Evolutionary conservation across 2,888 invertebrate genomes (phyloP).

Genomic region (Himalopsyche japonica): DNA sequence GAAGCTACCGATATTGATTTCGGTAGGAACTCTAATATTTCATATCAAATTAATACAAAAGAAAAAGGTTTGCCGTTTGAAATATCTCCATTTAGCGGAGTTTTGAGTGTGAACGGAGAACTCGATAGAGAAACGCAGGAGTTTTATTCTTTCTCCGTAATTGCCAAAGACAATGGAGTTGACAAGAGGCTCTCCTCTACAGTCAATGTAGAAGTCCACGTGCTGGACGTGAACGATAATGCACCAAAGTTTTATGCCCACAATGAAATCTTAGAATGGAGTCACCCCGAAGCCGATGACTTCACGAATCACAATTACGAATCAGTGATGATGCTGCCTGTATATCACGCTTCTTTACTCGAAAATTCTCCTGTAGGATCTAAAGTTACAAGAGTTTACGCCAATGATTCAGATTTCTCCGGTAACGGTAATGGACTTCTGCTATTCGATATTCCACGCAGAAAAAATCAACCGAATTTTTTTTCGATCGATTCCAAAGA

Average conservation of each 20-base stretch:
- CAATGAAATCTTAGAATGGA: constrained; percentile 61
- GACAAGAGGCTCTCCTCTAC: constrained; percentile 67
- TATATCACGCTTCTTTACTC: constrained; percentile 75
- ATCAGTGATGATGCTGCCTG: constrained; percentile 63
- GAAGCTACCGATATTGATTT: constrained; percentile 80
- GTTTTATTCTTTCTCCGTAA: constrained; percentile 70
- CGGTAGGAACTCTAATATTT: constrained; percentile 77
- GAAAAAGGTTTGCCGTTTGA: constrained; percentile 66
- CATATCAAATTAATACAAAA: constrained; percentile 65
- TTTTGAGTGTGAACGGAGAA: constrained; percentile 72
- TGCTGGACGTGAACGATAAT: constrained; percentile 84
- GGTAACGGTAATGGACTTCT: constrained; percentile 88
- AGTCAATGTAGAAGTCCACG: constrained; percentile 79
- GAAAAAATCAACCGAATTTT: constrained; percentile 63
- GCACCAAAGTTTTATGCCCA: constrained; percentile 78
- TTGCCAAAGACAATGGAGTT: constrained; percentile 74
- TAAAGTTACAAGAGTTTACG: constrained; percentile 73
- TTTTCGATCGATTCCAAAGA: constrained; percentile 86
- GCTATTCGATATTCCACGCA: constrained; percentile 73
- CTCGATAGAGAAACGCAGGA: constrained; percentile 77
- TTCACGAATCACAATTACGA: constrained; percentile 59
- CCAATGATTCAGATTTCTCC: constrained; percentile 82
- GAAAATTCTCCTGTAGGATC: constrained; percentile 78
- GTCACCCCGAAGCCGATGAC: constrained; percentile 56
- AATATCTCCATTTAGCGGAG: constrained; percentile 69